Base-by-base conservation (phyloP, 2,888 invertebrate species). In the Trisateles emortualis region DNA sequence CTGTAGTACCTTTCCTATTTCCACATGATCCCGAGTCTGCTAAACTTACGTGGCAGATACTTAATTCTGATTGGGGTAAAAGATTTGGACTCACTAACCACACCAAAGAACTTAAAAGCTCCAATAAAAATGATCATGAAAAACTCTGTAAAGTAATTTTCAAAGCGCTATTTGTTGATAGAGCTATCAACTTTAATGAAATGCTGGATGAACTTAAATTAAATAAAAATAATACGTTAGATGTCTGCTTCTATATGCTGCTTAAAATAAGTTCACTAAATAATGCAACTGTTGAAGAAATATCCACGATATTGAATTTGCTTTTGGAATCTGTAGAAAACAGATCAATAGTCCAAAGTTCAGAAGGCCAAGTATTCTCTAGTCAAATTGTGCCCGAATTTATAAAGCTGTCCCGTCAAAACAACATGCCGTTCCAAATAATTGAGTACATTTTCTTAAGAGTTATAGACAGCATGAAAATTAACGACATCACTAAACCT, bases 1-100 rank as follows among this genome's bases (percentile, higher is more conserved):
- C 93, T 0, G 81, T 96, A 16, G 79, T 95, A 22, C 95, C 96
- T 9, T 94, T 94, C 74, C 76, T 96, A 4, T 94, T 96, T 63
- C 95, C 95, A 0, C 72, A 80, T 40, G 85, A 92, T 66, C 52
- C 76, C 55, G 74, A 84, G 44, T 76, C 83, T 13, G 79, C 81
- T 24, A 62, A 79, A 53, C 59, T 85, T 0, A 76, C 92, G 6
- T 83, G 80, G 76, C 66, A 83, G 22, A 86, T 93, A 49, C 66
- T 92, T 19, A 77, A 75, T 41, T 90, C 89, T 0, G 68, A 84
- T 13, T 84, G 94, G 79, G 90, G 88, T 3, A 79, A 76, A 44
- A 88, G 81, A 61, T 83, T 85, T 30, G 83, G 82, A 6, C 72
- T 87, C 9, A 71, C 68, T 1, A 76, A 62, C 13, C 76, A 78